phyloP scores from a whole-genome alignment of 2,113 vertebrate species.

The Glaucidium brasilianum region DNA sequence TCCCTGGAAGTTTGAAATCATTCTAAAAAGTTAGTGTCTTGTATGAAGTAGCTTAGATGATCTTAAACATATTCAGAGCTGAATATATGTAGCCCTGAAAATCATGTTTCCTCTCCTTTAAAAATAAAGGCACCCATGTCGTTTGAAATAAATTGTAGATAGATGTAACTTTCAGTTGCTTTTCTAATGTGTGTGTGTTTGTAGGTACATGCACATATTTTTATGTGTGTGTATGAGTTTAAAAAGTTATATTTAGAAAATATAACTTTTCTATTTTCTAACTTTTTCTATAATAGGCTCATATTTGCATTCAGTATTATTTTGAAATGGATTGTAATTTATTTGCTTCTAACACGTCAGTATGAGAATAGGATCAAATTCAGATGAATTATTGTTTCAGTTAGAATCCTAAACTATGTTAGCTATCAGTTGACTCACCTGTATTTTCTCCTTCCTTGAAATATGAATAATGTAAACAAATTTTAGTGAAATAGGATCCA shows the following conservation, averaged over 20 bases:
- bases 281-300: too few relatives aligned
- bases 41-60: not conserved
- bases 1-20: not conserved
- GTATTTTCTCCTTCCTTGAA: not conserved
- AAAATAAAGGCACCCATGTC: not conserved
- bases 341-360: not conserved
- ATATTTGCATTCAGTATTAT: not conserved
- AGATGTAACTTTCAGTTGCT: not conserved
- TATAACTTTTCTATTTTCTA: too few relatives aligned
- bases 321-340: not conserved
- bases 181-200: not conserved
- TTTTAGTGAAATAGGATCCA: not conserved
- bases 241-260: not conserved
- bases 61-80: not conserved
- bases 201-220: not conserved
- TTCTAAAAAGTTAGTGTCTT: not conserved
- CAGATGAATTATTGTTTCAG: not conserved
- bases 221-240: not conserved
- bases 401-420: not conserved
- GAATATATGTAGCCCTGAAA: not conserved
- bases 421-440: not conserved
- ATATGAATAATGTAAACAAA: not conserved
- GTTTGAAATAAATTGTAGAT: not conserved
- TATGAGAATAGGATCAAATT: not conserved
- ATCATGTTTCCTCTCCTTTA: not conserved